A percentile compares a stretch with the other conserved stretches of the same genome.
Evolutionary conservation across 1,140 invertebrate genomes (phyloP).

Genomic region (Lepidurus packardi): DNA sequence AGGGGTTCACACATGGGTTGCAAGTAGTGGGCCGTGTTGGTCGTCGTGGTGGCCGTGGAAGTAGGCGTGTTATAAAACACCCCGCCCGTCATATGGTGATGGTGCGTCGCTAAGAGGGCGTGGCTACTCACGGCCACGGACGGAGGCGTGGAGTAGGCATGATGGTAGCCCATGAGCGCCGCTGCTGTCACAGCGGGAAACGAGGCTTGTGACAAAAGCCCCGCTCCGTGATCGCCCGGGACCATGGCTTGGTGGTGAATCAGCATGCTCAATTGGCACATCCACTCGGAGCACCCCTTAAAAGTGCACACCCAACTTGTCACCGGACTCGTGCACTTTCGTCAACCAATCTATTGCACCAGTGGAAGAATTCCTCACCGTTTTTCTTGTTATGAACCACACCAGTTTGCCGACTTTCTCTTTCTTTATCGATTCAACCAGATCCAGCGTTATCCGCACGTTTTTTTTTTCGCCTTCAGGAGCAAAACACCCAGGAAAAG

Average conservation of each 20-base stretch:
- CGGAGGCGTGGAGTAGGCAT: not conserved
- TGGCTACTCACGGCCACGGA: not conserved
- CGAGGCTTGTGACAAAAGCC: not conserved
- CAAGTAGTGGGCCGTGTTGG: not conserved
- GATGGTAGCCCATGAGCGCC: conserved; percentile 3
- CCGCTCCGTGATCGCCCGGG: conserved; percentile 9
- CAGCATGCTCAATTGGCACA: conserved; percentile 21
- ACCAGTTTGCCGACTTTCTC: no score
- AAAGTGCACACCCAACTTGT: not conserved
- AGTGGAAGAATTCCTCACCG: not conserved
- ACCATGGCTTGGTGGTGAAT: conserved; percentile 13
- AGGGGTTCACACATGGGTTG: not conserved
- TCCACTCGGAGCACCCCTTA: not conserved
- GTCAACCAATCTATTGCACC: not conserved
- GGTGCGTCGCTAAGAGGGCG: conserved; percentile 4
- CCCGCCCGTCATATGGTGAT: not conserved
- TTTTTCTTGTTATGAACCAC: not conserved
- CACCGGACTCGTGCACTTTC: not conserved
- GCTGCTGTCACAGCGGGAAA: not conserved
- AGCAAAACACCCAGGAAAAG: no score
- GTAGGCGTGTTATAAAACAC: not conserved
- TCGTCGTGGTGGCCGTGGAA: conserved; percentile 9
- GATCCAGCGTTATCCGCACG: no score
- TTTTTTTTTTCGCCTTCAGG: no score
- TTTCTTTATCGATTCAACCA: no score